A percentile compares a stretch with the other conserved stretches of the same genome.
Evolutionary conservation across 2,797 vertebrate genomes (phyloP).

Genomic region (Hipposideros larvatus): DNA sequence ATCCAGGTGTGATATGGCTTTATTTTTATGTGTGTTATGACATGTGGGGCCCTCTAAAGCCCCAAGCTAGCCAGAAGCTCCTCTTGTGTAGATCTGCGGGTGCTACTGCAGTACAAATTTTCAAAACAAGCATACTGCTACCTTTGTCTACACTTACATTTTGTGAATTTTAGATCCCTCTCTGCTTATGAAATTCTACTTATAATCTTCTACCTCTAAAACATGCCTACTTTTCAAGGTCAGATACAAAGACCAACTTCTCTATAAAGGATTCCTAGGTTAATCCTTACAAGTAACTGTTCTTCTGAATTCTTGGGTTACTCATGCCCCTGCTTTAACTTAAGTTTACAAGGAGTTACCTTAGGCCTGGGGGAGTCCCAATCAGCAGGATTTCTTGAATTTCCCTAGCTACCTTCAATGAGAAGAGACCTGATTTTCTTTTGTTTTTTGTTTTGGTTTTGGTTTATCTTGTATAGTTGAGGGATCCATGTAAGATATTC

Average conservation of each 20-base stretch:
- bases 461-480: neutral
- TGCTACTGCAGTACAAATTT: neutral
- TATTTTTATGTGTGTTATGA: conserved; percentile 1
- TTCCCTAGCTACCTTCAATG: neutral
- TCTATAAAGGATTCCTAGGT: neutral
- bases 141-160: neutral
- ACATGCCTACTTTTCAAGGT: neutral
- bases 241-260: conserved; percentile 17
- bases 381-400: neutral
- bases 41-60: neutral
- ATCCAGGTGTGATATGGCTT: neutral
- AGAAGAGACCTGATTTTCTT: neutral
- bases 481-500: neutral
- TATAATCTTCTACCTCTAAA: neutral
- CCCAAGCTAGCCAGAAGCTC: neutral
- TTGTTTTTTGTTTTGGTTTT: neutral
- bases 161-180: neutral
- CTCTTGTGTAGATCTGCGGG: neutral
- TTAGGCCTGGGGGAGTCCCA: neutral
- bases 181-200: neutral
- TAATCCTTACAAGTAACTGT: neutral
- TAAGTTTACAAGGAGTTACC: neutral
- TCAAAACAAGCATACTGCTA: neutral
- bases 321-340: neutral
- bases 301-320: neutral